Base-by-base conservation (phyloP, 1,140 invertebrate genomes). In the Archivesica marissinica region DNA sequence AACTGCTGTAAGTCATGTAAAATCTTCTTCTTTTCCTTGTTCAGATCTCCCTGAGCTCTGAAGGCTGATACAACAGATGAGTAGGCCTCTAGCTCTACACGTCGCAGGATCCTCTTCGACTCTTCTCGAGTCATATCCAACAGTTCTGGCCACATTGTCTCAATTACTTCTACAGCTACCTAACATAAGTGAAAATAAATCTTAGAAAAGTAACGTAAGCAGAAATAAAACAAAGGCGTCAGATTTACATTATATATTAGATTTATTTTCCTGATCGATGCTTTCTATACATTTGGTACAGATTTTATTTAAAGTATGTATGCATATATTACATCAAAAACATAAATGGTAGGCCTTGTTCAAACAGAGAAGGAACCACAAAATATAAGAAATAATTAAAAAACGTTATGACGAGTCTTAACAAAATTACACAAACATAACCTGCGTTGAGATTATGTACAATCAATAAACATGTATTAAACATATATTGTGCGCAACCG, bases 31-130 rank as follows among this genome's bases (percentile, higher is more conserved):
- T 98, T 98, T 87, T 97, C 96, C 90, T 96, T 96, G 90, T 96
- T 97, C 50, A 98, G 96, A 91, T 96, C 95, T 79, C 98, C 98
- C 95, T 98, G 98, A 91, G 97, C 98, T 94, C 98, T 96, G 93
- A 98, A 96, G 86, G 97, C 97, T 91, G 96, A 97, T 68, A 98
- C 96, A 93, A 98, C 95, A 92, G 96, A 96, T 89, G 97, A 96
- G 95, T 98, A 99, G 86, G 97, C 97, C 94, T 98, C 97, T 89
- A 98, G 94, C 95, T 99, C 98, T 90, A 98, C 95, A 95, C 96
- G 96, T 92, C 97, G 95, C 90, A 98, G 96, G 94, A 96, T 96
- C 93, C 97, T 96, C 93, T 97, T 96, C 93, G 97, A 98, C 93
- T 98, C 97, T 93, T 98, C 97, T 91, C 96, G 96, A 88, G 95